Evolutionary conservation across 2,797 vertebrate genomes (phyloP).

Genomic region (Thamnophis elegans): DNA sequence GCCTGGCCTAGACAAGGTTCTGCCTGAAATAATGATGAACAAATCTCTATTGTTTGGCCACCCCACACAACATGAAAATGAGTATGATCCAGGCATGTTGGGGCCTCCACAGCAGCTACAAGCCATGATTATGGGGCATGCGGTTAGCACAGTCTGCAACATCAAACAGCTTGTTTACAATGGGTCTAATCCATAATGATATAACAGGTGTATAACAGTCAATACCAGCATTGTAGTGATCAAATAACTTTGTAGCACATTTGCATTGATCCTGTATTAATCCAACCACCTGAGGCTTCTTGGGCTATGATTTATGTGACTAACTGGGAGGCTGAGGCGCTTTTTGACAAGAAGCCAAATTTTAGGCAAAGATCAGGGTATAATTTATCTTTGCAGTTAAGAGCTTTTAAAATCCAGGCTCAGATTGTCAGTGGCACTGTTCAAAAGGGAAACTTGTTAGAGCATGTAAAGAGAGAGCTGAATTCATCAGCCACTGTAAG

Average conservation of each 20-base stretch:
- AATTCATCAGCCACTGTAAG: slow-evolving; percentile 51
- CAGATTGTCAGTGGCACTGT: slow-evolving; percentile 55
- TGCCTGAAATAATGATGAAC: slow-evolving; percentile 55
- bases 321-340: slow-evolving; percentile 61
- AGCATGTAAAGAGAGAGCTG: slow-evolving; percentile 51
- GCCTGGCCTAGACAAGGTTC: slow-evolving; percentile 22
- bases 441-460: slow-evolving; percentile 49
- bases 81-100: slow-evolving; percentile 63
- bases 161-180: slow-evolving; percentile 62
- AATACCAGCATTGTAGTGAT: slow-evolving; percentile 58
- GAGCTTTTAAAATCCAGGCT: slow-evolving; percentile 50
- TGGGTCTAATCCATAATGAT: slow-evolving; percentile 62
- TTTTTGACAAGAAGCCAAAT: slow-evolving; percentile 56
- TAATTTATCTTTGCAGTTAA: slow-evolving; percentile 60
- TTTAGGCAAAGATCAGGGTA: slow-evolving; percentile 50
- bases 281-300: slow-evolving; percentile 40
- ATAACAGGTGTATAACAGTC: slow-evolving; percentile 66
- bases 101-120: slow-evolving; percentile 63
- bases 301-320: slow-evolving; percentile 56
- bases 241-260: slow-evolving; percentile 57
- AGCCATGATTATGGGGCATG: slow-evolving; percentile 55
- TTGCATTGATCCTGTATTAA: slow-evolving; percentile 63
- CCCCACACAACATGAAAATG: slow-evolving; percentile 57
- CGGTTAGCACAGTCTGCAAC: slow-evolving; percentile 59
- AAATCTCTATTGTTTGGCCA: slow-evolving; percentile 60